phyloP scores from a whole-genome alignment of 2,888 invertebrate genomes.

The Phaonia tiefii region DNA sequence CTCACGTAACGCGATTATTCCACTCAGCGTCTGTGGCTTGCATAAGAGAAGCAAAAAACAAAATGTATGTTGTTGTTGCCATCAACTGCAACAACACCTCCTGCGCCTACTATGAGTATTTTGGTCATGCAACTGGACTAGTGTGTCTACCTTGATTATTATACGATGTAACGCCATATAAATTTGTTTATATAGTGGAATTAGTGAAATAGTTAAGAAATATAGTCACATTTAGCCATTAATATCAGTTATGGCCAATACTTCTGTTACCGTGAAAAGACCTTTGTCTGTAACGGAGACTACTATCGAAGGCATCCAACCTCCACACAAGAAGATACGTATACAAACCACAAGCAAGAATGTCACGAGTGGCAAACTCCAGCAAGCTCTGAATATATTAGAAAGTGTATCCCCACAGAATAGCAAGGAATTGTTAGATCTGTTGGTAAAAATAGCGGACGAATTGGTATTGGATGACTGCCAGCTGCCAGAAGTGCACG shows the following conservation, averaged over 20 bases:
- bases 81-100: too few species aligned
- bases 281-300: slow-evolving; percentile 69
- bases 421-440: slow-evolving; percentile 75
- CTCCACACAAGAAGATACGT: slow-evolving; percentile 74
- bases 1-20: too few species aligned
- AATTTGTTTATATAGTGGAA: too few species aligned
- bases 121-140: too few species aligned
- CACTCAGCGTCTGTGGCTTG: too few species aligned
- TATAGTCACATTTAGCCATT: too few species aligned
- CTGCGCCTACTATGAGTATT: too few species aligned
- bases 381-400: slow-evolving; percentile 71
- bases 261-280: slow-evolving; percentile 66
- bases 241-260: neutral
- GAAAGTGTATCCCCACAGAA: slow-evolving; percentile 63
- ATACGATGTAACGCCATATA: too few species aligned
- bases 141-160: too few species aligned
- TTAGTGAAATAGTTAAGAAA: too few species aligned
- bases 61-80: too few species aligned
- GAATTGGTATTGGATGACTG: slow-evolving; percentile 74
- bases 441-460: slow-evolving; percentile 77
- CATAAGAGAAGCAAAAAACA: too few species aligned
- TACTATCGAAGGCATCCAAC: slow-evolving; percentile 61
- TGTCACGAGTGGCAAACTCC: slow-evolving; percentile 66
- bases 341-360: slow-evolving; percentile 71
- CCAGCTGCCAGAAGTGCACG: slow-evolving; percentile 74